Conservation (phyloP, 2,888 invertebrate species). For the Lasioglossum leucozonium region DNA sequence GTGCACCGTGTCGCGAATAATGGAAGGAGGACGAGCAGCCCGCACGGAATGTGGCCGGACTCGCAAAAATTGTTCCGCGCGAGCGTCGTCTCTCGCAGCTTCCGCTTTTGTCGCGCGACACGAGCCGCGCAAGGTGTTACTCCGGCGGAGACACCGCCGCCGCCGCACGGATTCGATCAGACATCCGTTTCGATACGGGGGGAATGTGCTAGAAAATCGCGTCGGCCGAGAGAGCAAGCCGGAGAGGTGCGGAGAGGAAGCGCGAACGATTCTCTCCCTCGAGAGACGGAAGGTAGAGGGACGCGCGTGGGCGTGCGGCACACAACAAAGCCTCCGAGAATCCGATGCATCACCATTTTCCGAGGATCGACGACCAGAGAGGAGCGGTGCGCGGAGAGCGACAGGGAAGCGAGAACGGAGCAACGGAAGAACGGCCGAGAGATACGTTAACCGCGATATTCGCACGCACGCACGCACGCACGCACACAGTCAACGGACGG, state of each 20-base stretch:
- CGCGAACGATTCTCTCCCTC: slow-evolving; percentile 55
- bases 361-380: slow-evolving; percentile 72
- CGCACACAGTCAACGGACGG: neutral
- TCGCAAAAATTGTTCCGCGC: slow-evolving; percentile 59
- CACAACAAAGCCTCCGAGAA: slow-evolving; percentile 76
- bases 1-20: slow-evolving; percentile 68
- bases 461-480: neutral
- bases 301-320: slow-evolving; percentile 71
- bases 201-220: slow-evolving; percentile 32
- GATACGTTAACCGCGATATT: slow-evolving; percentile 33
- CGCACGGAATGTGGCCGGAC: slow-evolving; percentile 67
- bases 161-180: neutral
- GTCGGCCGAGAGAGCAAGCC: neutral
- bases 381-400: slow-evolving; percentile 52
- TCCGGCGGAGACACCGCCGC: slow-evolving; percentile 22
- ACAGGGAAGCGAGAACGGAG: slow-evolving; percentile 52
- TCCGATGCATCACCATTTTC: slow-evolving; percentile 80
- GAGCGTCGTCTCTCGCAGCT: slow-evolving; percentile 49
- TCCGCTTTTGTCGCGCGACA: slow-evolving; percentile 48
- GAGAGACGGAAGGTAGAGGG: slow-evolving; percentile 47
- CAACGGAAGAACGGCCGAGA: slow-evolving; percentile 56
- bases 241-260: slow-evolving; percentile 41
- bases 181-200: slow-evolving; percentile 24
- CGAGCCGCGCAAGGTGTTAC: slow-evolving; percentile 13
- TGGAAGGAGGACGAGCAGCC: slow-evolving; percentile 60